Conservation (phyloP, 1,140 invertebrate genomes). For the Metopolophium dirhodum region DNA sequence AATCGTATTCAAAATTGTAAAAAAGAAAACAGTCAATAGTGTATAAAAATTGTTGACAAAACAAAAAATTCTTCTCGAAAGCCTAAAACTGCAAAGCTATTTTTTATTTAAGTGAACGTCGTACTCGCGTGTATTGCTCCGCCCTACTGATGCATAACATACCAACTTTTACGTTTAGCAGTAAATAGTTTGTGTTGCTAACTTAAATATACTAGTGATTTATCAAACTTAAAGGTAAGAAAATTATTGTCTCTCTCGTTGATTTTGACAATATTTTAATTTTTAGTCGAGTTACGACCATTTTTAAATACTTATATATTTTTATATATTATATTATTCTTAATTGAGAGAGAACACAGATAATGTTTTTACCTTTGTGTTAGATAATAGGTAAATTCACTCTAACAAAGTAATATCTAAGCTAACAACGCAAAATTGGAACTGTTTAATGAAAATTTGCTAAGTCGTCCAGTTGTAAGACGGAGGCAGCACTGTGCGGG, state of each 20-base stretch:
- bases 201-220: neutral
- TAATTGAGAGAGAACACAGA: neutral
- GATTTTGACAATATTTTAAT: neutral
- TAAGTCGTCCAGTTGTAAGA: neutral
- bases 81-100: neutral
- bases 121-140: neutral
- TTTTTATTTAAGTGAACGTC: neutral
- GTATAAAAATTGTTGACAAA: neutral
- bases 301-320: neutral
- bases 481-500: neutral
- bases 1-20: neutral
- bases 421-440: neutral
- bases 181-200: neutral
- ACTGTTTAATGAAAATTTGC: neutral
- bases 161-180: neutral
- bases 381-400: too few relatives aligned
- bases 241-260: neutral
- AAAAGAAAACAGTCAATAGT: neutral
- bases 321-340: neutral
- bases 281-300: neutral
- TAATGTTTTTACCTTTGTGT: too few relatives aligned
- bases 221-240: neutral
- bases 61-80: neutral
- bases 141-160: too few relatives aligned
- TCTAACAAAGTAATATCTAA: neutral